These are phyloP conservation scores for Vidua chalybeata DNA, from an alignment of 2,113 vertebrate species.

Conservation along the genomic window DNA sequence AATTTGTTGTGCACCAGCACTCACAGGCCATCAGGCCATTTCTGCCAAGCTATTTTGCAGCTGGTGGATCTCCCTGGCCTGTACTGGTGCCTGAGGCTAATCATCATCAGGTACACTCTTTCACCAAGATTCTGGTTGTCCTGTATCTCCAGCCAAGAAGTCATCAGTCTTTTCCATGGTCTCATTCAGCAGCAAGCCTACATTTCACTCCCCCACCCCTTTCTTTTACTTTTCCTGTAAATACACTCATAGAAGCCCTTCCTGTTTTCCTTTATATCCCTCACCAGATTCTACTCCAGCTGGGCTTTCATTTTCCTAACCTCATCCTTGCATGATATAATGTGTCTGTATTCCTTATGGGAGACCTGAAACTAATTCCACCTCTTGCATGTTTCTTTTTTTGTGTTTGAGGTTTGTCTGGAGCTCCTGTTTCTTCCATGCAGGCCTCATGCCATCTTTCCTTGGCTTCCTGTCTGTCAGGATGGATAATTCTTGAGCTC, in stretches of 20 bases:
- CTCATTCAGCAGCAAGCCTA: neutral
- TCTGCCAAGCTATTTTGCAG: neutral
- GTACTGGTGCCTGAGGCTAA: neutral
- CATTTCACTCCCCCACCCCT: fast-evolving
- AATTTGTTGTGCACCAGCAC: neutral
- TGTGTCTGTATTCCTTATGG: neutral
- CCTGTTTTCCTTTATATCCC: neutral
- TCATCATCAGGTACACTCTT: neutral
- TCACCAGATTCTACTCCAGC: neutral
- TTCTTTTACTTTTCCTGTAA: neutral
- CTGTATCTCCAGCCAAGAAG: neutral
- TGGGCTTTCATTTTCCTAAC: neutral
- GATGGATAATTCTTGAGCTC: neutral
- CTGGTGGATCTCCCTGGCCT: neutral
- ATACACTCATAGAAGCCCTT: neutral
- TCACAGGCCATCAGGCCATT: neutral
- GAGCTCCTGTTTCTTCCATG: neutral
- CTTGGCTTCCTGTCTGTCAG: neutral
- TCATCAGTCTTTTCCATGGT: neutral
- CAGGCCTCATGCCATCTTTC: neutral
- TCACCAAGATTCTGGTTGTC: neutral
- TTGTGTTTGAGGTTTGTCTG: neutral
- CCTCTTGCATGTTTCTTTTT: neutral
- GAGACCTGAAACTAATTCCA: neutral
- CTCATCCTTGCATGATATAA: neutral